A percentile compares a stretch with the other conserved stretches of the same genome.
These are phyloP conservation scores for Sternotherus odoratus DNA, from an alignment of 2,797 vertebrate genomes.

Conservation along the genomic window DNA sequence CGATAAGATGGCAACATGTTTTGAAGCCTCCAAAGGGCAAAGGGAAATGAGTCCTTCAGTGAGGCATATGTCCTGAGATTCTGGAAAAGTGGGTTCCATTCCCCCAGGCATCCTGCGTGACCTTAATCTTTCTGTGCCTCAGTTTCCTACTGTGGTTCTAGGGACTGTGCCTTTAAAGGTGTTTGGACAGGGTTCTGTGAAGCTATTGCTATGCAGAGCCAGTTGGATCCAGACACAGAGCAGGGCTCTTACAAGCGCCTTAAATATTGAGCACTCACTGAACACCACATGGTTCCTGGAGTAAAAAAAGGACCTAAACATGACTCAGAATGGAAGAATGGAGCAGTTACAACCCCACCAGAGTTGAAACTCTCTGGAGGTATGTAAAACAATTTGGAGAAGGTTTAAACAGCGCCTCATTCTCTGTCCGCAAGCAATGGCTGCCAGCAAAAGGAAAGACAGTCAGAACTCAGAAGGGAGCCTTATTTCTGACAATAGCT, in stretches of 20 bases:
- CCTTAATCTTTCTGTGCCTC: background rate
- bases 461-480: too few species aligned
- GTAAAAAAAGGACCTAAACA: background rate
- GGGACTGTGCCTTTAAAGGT: background rate
- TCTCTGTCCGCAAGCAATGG: background rate
- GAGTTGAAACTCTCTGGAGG: background rate
- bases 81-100: background rate
- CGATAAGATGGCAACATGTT: accelerated
- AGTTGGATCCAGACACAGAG: background rate
- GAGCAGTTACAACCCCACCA: too few species aligned
- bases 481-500: background rate
- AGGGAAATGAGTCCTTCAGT: background rate
- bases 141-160: background rate
- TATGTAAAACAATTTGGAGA: background rate
- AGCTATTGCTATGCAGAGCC: background rate
- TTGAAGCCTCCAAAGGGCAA: background rate
- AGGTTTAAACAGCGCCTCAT: background rate
- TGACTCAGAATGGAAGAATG: background rate
- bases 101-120: background rate
- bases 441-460: background rate
- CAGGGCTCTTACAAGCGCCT: background rate
- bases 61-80: accelerated
- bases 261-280: background rate
- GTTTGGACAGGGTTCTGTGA: background rate
- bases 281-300: background rate